Conservation (phyloP, 1,140 invertebrate genomes). For the Manduca sexta region DNA sequence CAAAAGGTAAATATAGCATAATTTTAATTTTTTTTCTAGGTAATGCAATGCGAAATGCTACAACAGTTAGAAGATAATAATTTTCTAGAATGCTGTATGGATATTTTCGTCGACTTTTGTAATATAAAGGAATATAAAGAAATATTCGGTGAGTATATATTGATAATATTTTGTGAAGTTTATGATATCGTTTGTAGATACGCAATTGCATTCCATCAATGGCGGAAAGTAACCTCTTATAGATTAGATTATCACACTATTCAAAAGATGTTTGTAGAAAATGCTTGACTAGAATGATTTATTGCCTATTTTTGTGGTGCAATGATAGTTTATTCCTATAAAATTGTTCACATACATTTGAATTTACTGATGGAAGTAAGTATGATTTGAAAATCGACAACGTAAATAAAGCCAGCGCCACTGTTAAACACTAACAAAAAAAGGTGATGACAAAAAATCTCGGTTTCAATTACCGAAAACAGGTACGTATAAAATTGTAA, state of each 20-base stretch:
- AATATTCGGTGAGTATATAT: constrained; percentile 36
- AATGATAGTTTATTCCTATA: too few species aligned
- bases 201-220: not conserved
- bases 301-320: too few species aligned
- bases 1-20: too few species aligned
- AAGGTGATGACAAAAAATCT: not conserved
- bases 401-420: too few species aligned
- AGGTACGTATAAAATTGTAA: not conserved
- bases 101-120: constrained; percentile 51
- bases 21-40: constrained; percentile 21
- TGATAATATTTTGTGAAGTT: not conserved
- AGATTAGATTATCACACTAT: constrained; percentile 4
- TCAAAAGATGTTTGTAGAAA: too few species aligned
- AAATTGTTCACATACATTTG: too few species aligned
- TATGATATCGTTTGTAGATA: too few species aligned
- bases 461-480: not conserved
- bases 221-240: not conserved
- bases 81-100: constrained; percentile 45
- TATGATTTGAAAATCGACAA: too few species aligned
- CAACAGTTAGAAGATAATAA: constrained; percentile 32
- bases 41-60: constrained; percentile 40
- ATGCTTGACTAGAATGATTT: too few species aligned
- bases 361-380: too few species aligned
- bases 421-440: too few species aligned
- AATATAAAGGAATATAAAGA: constrained; percentile 35